Evolutionary conservation across 2,888 invertebrate genomes (phyloP), one percentile per base, ranked within the genome.

Genomic region (Trichopoda pennipes): DNA sequence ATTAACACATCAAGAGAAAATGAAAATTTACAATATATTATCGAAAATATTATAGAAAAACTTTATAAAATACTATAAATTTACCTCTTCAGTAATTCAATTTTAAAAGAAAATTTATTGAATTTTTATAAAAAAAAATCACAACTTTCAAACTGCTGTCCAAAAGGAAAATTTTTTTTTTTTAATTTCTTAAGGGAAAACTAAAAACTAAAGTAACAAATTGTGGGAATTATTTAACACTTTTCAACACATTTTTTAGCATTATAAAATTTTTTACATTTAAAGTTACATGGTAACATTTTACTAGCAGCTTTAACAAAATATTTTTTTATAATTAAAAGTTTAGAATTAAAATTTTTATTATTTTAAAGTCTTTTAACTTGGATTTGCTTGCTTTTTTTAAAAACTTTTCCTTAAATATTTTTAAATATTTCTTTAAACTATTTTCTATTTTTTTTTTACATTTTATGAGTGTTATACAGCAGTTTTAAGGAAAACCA

Each of bases 401-500:
- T 35, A 4, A 72, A 47, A 72, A 47, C 23, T 49, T 69, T 44
- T 28, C 32, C n/a, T n/a, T n/a, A n/a, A n/a, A n/a, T 28, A 28
- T 8, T 53, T 69, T 32, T 23, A 68, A 42, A n/a, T 17, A 51
- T 69, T 55, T 28, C n/a, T 58, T 35, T 49, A 14, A 44, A 53
- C 55, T 60, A 80, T 63, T 75, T 75, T 63, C 35, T 53, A 69
- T 77, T 60, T 73, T 77, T 64, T 44, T 53, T 12, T 58, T 68
- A 19, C 64, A 70, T 78, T 73, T 61, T 56, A 14, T 55, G 16
- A 55, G 70, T 76, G 70, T 68, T 72, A 77, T 79, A 72, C 78
- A 80, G 74, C 78, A 80, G 74, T 81, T 82, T 68, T 68, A 68
- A 75, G 68, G 75, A 51, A 82, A 82, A 79, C 79, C 82, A 79